phyloP scores from a whole-genome alignment of 2,113 vertebrate genomes.

The Dolichallabes microphthalmus region DNA sequence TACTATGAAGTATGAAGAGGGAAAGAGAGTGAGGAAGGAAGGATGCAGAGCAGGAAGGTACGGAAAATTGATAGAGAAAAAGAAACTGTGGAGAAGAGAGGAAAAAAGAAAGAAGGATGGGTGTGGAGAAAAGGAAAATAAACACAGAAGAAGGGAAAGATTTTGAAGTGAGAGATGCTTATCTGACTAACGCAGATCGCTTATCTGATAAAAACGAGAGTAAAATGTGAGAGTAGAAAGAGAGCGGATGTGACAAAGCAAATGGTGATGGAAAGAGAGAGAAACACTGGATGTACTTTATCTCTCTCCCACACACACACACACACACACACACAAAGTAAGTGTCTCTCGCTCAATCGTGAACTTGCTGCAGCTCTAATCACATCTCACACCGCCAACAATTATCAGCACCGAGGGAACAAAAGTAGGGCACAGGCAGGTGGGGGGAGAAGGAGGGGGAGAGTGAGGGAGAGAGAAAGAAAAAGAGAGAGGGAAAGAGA shows the following conservation, averaged over 20 bases:
- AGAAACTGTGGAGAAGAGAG: conserved; percentile 37
- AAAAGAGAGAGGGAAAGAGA: conserved; percentile 60
- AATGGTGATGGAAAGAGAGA: conserved; percentile 34
- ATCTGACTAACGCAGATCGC: neutral
- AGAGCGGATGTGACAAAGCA: neutral
- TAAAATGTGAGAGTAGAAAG: neutral
- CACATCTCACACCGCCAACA: conserved; percentile 46
- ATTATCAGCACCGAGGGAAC: conserved; percentile 41
- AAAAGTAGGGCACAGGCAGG: conserved; percentile 1
- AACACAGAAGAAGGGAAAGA: conserved; percentile 19
- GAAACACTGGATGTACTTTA: conserved; percentile 33
- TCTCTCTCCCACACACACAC: conserved; percentile 50
- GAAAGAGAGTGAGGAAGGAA: neutral
- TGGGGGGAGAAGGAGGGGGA: neutral
- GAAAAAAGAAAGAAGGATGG: neutral
- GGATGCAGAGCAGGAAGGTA: too few species aligned
- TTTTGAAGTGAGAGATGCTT: neutral
- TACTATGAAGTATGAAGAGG: neutral
- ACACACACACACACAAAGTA: conserved; percentile 55
- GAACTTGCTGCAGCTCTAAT: conserved; percentile 44
- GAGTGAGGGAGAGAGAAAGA: neutral
- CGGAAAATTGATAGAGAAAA: conserved; percentile 14
- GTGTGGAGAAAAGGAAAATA: conserved; percentile 13
- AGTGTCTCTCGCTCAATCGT: conserved; percentile 11
- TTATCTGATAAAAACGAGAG: neutral